Conservation (phyloP, 2,113 vertebrate genomes). For the Corythoichthys intestinalis region DNA sequence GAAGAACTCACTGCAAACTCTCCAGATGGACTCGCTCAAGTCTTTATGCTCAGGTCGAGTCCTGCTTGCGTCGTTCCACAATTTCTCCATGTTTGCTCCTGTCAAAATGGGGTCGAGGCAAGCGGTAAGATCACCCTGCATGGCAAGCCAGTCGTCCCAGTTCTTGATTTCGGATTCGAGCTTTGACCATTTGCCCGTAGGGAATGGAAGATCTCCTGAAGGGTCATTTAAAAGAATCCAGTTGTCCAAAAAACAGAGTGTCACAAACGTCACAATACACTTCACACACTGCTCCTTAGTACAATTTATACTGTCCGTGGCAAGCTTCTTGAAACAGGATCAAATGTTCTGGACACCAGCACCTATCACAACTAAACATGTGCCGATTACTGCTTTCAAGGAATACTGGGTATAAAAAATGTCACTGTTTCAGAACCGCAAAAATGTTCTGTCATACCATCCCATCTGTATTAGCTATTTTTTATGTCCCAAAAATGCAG, state of each 20-base stretch:
- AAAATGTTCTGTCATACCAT: no score
- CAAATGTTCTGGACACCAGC: no score
- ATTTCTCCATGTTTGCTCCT: conserved; percentile 75
- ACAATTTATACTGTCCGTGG: neutral
- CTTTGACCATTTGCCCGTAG: conserved; percentile 75
- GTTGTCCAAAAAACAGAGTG: neutral
- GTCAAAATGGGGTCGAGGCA: conserved; percentile 70
- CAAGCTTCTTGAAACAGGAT: neutral
- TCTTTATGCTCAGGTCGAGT: conserved; percentile 76
- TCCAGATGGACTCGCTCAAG: conserved; percentile 77
- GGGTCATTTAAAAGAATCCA: conserved; percentile 1
- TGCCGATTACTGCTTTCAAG: no score
- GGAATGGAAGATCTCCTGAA: conserved; percentile 66
- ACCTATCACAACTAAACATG: no score
- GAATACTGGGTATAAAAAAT: no score
- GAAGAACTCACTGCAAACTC: conserved; percentile 84
- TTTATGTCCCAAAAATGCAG: no score
- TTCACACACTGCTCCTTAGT: neutral
- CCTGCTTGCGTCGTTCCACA: conserved; percentile 81
- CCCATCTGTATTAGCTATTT: no score
- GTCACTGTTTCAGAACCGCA: no score
- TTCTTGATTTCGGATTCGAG: conserved; percentile 52
- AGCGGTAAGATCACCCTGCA: conserved; percentile 74
- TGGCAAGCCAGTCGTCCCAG: conserved; percentile 87
- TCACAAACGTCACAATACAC: neutral